phyloP scores from a whole-genome alignment of 1,140 invertebrate genomes.

The Macrostomum lignano region DNA sequence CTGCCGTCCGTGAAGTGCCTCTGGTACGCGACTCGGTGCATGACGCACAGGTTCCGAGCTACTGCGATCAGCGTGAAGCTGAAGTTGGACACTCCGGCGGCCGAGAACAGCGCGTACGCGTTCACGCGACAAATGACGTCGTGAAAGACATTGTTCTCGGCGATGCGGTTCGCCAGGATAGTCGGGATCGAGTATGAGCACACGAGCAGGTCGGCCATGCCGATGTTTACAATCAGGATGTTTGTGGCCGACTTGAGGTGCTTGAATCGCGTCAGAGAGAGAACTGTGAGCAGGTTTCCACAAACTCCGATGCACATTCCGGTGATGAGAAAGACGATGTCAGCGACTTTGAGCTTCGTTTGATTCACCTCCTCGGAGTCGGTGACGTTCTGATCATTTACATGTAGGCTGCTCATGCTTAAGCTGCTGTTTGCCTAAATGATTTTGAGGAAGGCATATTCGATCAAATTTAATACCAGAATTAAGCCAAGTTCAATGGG shows the following conservation, averaged over 20 bases:
- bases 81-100: neutral
- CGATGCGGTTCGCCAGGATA: neutral
- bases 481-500: no score
- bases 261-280: neutral
- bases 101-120: neutral
- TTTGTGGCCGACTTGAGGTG: neutral
- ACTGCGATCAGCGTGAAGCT: conserved; percentile 1
- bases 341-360: no score
- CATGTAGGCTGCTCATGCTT: no score
- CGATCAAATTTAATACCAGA: no score
- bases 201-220: neutral
- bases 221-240: neutral
- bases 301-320: neutral
- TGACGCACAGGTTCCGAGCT: neutral
- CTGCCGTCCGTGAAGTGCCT: neutral
- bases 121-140: neutral
- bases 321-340: no score
- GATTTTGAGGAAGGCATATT: no score
- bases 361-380: no score
- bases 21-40: neutral
- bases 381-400: no score
- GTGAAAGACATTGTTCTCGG: neutral
- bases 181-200: neutral
- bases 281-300: neutral
- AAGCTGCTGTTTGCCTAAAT: no score